Conservation (phyloP, 2,113 vertebrate genomes). For the Clinocottus analis region DNA sequence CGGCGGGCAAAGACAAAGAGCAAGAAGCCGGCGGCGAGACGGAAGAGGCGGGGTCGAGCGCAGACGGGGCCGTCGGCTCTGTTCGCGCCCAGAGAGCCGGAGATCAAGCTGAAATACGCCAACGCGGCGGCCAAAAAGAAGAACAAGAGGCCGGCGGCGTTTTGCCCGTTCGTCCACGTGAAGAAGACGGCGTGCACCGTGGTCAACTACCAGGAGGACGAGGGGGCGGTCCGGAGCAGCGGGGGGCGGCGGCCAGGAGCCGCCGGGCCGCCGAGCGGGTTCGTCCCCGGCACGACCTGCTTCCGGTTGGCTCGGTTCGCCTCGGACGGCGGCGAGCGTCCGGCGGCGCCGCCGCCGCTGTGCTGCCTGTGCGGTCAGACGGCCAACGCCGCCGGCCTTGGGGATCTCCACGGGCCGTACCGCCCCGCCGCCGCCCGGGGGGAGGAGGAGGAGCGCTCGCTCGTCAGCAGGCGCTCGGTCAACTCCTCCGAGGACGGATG, state of each 20-base stretch:
- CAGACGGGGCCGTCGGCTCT: constrained; percentile 12
- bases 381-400: constrained; percentile 75
- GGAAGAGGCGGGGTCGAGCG: constrained; percentile 46
- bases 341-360: constrained; percentile 22
- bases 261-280: constrained; percentile 43
- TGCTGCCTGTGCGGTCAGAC: constrained; percentile 82
- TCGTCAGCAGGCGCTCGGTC: constrained; percentile 1
- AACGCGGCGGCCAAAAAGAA: constrained; percentile 63
- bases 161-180: constrained; percentile 79
- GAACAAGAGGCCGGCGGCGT: constrained; percentile 49
- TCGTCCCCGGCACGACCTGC: constrained; percentile 79
- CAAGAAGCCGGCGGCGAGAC: constrained; percentile 6
- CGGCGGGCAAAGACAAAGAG: background rate
- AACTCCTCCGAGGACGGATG: constrained; percentile 4
- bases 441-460: background rate
- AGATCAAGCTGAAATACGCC: constrained; percentile 78
- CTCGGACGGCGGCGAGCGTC: constrained; percentile 16
- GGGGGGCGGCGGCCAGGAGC: background rate
- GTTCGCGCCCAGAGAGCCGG: constrained; percentile 72
- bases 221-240: constrained; percentile 15
- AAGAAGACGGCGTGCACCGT: constrained; percentile 69
- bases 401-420: constrained; percentile 86
- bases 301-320: constrained; percentile 72
- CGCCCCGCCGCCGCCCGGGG: background rate
- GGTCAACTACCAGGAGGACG: constrained; percentile 81